phyloP scores from a whole-genome alignment of 2,113 vertebrate genomes.

The Urocynchramus pylzowi region DNA sequence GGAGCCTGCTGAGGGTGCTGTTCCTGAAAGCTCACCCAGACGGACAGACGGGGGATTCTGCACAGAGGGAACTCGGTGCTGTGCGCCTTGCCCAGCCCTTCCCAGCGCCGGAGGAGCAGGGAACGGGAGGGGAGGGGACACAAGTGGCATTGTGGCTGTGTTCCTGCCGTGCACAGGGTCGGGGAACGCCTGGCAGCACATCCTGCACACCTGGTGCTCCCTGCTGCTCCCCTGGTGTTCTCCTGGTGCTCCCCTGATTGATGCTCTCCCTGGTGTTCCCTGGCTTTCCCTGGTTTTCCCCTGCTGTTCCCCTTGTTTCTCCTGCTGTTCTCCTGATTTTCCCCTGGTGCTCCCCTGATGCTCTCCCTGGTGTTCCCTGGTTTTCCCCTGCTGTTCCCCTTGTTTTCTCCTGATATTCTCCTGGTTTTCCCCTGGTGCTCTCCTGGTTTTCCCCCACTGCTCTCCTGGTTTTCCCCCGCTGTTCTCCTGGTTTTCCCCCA shows the following conservation, averaged over 20 bases:
- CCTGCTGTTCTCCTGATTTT: no score
- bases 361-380: no score
- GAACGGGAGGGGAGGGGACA: background rate
- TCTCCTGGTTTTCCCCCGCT: background rate
- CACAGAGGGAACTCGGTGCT: background rate
- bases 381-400: no score
- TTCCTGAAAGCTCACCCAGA: accelerated
- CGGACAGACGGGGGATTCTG: accelerated
- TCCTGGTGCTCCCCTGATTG: no score
- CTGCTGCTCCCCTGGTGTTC: no score
- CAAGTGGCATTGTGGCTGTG: accelerated
- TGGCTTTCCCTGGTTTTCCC: no score
- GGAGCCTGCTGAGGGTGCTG: accelerated
- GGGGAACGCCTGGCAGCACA: accelerated
- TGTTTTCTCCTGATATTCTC: accelerated
- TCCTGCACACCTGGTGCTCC: background rate
- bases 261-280: no score
- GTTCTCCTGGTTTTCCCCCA: background rate
- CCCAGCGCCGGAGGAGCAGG: accelerated
- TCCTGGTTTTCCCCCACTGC: no score
- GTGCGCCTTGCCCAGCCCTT: background rate
- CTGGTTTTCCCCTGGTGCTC: background rate
- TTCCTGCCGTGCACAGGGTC: background rate
- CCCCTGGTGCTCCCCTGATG: no score
- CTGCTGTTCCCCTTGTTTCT: no score